Conservation (phyloP, 2,113 vertebrate species). For the Phalacrocorax aristotelis region DNA sequence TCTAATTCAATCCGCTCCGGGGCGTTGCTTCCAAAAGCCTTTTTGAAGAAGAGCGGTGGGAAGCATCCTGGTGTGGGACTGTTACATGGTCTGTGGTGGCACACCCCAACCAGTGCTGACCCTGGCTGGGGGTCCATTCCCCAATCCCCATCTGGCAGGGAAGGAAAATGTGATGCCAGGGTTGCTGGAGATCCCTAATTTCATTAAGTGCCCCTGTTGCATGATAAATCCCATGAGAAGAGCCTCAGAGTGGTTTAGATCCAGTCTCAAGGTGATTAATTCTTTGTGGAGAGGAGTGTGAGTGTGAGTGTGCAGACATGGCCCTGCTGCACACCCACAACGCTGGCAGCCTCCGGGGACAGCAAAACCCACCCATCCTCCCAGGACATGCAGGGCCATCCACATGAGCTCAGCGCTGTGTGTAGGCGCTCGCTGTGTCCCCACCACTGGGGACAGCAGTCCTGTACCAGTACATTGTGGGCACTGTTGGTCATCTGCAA, state of each 20-base stretch:
- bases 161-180: neutral
- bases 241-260: neutral
- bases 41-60: neutral
- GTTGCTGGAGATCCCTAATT: neutral
- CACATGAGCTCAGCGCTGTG: accelerated
- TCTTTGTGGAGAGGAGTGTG: neutral
- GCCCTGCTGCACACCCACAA: neutral
- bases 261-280: neutral
- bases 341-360: neutral
- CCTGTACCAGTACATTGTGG: neutral
- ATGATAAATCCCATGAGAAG: neutral
- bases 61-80: neutral
- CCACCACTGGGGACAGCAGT: neutral
- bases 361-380: neutral
- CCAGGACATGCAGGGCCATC: accelerated
- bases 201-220: neutral
- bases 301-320: neutral
- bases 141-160: neutral
- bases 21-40: constrained; percentile 14
- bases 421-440: accelerated
- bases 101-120: neutral
- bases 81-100: neutral
- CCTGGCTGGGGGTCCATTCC: neutral
- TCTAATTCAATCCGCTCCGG: neutral
- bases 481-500: neutral